Base-by-base conservation (phyloP, 2,888 invertebrate species). In the Drosophila peninsularis region DNA sequence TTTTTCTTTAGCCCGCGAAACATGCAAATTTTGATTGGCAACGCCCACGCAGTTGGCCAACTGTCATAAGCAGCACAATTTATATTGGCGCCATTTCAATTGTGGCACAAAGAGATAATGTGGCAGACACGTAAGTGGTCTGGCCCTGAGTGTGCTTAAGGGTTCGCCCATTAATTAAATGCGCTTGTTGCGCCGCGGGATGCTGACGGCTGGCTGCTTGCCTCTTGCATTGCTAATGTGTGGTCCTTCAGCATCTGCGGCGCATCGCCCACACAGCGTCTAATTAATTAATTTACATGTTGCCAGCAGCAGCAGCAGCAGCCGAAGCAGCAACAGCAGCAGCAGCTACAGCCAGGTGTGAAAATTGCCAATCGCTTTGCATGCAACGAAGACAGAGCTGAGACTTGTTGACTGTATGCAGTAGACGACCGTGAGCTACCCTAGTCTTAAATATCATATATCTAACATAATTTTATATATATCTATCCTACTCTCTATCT, bases 271-370 rank as follows among this genome's bases (percentile, higher is more conserved):
- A 71, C 70, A 68, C 71, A 58, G 68, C 64, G 69, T 75, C 85
- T 82, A 87, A 87, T 87, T 84, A 84, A 84, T 84, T 84, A 87
- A 87, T 87, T 87, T 84, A 84, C 84, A 84, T 87, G 80, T 70
- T 19, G 57, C 54, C 72, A 68, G 62, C 77, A 30, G 45, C 45
- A 45, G n/a, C n/a, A 27, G 44, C 24, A 27, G 44, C n/a, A 9
- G 14, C 9, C 14, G 24, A 14, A 24, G 57, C 76, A n/a, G 14
- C 44, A 9, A 14, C 44, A n/a, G 44, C 27, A 44, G 24, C 21
- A 14, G 42, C 3, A n/a, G 45, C 27, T 36, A 42, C 14, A 47
- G 44, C 65, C 45, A 53, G 56, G 57, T 57, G 67, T 44, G 56
- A 70, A 74, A 75, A 61, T 74, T 70, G 45, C 75, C 75, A 65